Evolutionary conservation across 1,140 invertebrate species (phyloP), one percentile per base, ranked within the genome.

Genomic region (Caenorhabditis tropicalis): DNA sequence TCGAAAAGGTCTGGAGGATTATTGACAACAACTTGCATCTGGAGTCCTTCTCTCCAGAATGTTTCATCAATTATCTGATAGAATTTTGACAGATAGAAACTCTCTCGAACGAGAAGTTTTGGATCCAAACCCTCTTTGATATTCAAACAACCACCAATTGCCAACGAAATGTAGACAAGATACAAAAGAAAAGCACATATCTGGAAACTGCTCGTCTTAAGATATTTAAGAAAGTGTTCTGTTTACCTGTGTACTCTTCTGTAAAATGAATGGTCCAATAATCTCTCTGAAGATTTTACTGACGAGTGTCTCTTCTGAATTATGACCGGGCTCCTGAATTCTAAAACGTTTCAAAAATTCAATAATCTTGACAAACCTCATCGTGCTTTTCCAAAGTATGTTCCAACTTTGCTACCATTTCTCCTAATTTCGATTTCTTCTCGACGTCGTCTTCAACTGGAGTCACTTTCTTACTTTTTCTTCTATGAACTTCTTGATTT

Each of bases 121-220:
- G 88, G 87, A 81, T 89, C 86, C 29, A 90, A 58, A 24, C 89
- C 89, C 65, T 90, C 96, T 90, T 96, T 94, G 43, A 98, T 94
- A 84, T 94, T 94, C 0, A 94, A 95, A 0, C 96, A 93, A 1
- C 96, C 96, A 92, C 96, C 97, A 51, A 96, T 93, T 1, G 96
- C 96, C 2, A 96, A 95, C 0, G 93, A 93, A 0, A 98, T 89
- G 89, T 98, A 98, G 0, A 93, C 92, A 9, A 94, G 92, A 91
- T 98, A 98, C 15, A 95, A 92, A 0, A 96, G 29, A 4, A 97
- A 93, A 10, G 97, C 94, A 2, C 95, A 43, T 0, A 93, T 92
- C 92, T 85, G n/a, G 29, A 85, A 27, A 24, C 15, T 16, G n/a
- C 1, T 9, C 48, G 12, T 70, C 16, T 33, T 31, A 12, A 51